Conservation (phyloP, 2,888 invertebrate species). For the Ethmia dodecea region DNA sequence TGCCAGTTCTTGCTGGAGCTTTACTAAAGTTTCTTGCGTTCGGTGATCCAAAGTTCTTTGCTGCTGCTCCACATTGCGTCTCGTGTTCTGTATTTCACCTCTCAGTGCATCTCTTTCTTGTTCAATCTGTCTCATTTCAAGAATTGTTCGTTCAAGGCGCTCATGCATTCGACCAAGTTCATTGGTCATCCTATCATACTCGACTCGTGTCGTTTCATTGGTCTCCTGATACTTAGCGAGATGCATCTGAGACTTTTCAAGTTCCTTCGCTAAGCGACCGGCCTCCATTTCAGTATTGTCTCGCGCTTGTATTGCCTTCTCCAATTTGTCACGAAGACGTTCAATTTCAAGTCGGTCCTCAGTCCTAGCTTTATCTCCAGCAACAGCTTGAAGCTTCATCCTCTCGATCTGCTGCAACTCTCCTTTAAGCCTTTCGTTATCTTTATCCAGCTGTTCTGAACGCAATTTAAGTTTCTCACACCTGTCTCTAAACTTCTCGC, state of each 20-base stretch:
- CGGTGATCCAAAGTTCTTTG: constrained; percentile 81
- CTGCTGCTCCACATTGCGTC: constrained; percentile 80
- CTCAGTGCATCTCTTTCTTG: constrained; percentile 85
- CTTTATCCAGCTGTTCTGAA: constrained; percentile 82
- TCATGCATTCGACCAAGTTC: constrained; percentile 90
- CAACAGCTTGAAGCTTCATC: constrained; percentile 82
- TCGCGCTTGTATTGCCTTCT: constrained; percentile 88
- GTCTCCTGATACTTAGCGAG: constrained; percentile 90
- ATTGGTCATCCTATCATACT: constrained; percentile 89
- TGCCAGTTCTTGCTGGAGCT: constrained; percentile 85
- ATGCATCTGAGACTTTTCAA: constrained; percentile 91
- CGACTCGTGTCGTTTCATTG: constrained; percentile 88
- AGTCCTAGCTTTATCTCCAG: constrained; percentile 80
- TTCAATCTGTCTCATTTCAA: constrained; percentile 83
- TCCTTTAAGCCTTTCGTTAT: constrained; percentile 67
- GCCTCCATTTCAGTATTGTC: constrained; percentile 92
- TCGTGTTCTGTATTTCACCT: constrained; percentile 81
- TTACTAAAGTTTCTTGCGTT: constrained; percentile 84
- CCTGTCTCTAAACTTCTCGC: constrained; percentile 91
- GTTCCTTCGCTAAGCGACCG: constrained; percentile 88
- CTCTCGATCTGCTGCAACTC: constrained; percentile 84
- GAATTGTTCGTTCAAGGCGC: constrained; percentile 84
- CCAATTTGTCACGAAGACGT: constrained; percentile 89
- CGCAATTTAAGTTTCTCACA: constrained; percentile 89
- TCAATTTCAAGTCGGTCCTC: constrained; percentile 89